A percentile compares a stretch with the other conserved stretches of the same genome.
Conservation (phyloP, 2,113 vertebrate genomes). For the Amblyopsis rosae region DNA sequence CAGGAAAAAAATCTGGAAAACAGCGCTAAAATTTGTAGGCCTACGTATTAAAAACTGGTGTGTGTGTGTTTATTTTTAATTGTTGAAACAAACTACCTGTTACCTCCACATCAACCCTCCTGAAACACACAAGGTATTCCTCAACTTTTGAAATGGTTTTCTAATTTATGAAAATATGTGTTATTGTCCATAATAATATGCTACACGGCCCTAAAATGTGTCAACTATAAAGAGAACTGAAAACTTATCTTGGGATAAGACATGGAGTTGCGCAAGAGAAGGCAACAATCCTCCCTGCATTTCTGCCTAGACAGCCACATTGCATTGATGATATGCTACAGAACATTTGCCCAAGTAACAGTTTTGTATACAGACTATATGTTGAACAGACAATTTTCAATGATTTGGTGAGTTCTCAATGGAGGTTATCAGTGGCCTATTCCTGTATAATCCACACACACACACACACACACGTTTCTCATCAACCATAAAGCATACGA, state of each 20-base stretch:
- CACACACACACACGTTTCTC: conserved; percentile 40
- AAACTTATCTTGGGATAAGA: conserved; percentile 33
- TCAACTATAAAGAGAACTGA: conserved; percentile 43
- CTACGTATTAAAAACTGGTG: conserved; percentile 61
- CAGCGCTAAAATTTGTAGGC: conserved; percentile 59
- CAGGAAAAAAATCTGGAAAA: conserved; percentile 89
- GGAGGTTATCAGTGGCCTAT: conserved; percentile 37
- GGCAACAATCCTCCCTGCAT: conserved; percentile 32
- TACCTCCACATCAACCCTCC: conserved; percentile 57
- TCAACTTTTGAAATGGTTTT: background rate
- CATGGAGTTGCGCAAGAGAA: conserved; percentile 47
- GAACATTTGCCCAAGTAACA: conserved; percentile 15
- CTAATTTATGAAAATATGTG: conserved; percentile 47
- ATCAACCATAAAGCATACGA: conserved; percentile 18
- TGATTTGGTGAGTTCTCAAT: conserved; percentile 19
- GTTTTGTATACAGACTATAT: conserved; percentile 13
- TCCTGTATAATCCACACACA: conserved; percentile 34
- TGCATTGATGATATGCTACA: conserved; percentile 28
- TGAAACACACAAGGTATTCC: conserved; percentile 39
- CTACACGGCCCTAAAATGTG: conserved; percentile 52
- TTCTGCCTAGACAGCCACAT: conserved; percentile 25
- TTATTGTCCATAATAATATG: conserved; percentile 28
- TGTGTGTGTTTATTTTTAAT: conserved; percentile 29
- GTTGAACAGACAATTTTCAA: conserved; percentile 14
- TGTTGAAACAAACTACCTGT: conserved; percentile 39